A percentile compares a stretch with the other conserved stretches of the same genome.
Conservation (phyloP, 2,888 invertebrate genomes). For the Linhomoeus sp. region DNA sequence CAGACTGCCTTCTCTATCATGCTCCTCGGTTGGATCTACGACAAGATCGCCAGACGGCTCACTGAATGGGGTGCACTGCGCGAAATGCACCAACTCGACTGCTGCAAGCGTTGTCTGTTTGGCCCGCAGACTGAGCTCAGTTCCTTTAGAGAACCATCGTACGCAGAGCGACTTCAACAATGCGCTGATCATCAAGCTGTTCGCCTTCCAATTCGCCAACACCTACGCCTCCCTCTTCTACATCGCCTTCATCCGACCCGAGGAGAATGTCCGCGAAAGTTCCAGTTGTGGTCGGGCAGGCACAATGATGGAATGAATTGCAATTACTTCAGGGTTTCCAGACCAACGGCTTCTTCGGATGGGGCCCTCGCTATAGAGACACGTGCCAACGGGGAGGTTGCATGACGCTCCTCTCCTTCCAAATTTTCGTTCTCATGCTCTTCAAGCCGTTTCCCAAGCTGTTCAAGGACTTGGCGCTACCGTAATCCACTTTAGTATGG, state of each 20-base stretch:
- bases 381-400: constrained; percentile 29
- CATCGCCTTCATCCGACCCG: constrained; percentile 34
- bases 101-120: neutral
- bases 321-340: constrained; percentile 12
- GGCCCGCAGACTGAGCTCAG: neutral
- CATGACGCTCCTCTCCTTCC: constrained; percentile 34
- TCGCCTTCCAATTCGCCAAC: constrained; percentile 36
- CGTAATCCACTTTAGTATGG: too few relatives aligned
- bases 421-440: constrained; percentile 33
- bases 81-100: neutral
- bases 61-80: too few relatives aligned
- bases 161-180: constrained; percentile 32
- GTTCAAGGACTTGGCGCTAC: constrained; percentile 29
- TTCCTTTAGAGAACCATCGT: constrained; percentile 32
- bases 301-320: neutral
- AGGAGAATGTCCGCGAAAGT: constrained; percentile 10
- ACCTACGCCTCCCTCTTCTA: constrained; percentile 35
- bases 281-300: neutral
- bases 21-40: constrained; percentile 28
- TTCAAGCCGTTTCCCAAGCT: constrained; percentile 34
- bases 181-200: constrained; percentile 33
- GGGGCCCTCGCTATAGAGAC: constrained; percentile 28
- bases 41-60: too few relatives aligned
- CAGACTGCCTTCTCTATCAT: constrained; percentile 33
- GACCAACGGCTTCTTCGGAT: constrained; percentile 20